These are phyloP conservation scores for Bothrops alternatus DNA, from an alignment of 2,797 vertebrate genomes.

Conservation along the genomic window DNA sequence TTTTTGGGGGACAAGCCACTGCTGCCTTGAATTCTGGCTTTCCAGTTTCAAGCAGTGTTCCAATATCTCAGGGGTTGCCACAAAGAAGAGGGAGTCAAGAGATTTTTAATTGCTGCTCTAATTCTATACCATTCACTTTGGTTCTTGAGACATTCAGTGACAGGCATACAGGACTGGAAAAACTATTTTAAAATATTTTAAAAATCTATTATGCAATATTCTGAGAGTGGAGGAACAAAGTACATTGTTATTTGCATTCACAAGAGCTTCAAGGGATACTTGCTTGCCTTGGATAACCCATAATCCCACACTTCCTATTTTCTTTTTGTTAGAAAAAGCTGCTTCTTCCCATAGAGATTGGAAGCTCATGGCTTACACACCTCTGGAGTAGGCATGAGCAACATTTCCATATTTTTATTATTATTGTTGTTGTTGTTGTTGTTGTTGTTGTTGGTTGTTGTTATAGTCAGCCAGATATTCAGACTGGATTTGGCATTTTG, in stretches of 20 bases:
- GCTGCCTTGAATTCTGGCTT: too few relatives aligned
- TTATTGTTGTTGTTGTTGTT: too few relatives aligned
- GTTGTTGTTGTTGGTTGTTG: too few relatives aligned
- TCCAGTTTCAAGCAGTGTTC: too few relatives aligned
- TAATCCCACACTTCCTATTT: background rate
- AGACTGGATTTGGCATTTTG: too few relatives aligned
- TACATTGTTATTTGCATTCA: background rate
- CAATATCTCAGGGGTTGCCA: too few relatives aligned
- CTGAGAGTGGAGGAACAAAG: slow-evolving; percentile 19
- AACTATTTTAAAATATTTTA: slow-evolving; percentile 34
- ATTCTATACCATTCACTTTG: slow-evolving; percentile 46
- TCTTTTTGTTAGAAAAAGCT: background rate
- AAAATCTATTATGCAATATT: slow-evolving; percentile 22
- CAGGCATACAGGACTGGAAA: slow-evolving; percentile 21
- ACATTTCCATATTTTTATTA: background rate
- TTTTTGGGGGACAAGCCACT: too few relatives aligned
- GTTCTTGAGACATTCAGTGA: slow-evolving; percentile 43
- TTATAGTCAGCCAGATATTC: too few relatives aligned
- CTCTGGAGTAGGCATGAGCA: background rate
- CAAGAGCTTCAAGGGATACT: background rate
- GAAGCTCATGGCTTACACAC: background rate
- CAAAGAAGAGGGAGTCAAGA: background rate
- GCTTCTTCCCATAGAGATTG: background rate
- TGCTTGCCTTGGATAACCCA: background rate
- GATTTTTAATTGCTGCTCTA: slow-evolving; percentile 61